phyloP scores from a whole-genome alignment of 2,888 invertebrate genomes.

The Diachrysia chrysitis region DNA sequence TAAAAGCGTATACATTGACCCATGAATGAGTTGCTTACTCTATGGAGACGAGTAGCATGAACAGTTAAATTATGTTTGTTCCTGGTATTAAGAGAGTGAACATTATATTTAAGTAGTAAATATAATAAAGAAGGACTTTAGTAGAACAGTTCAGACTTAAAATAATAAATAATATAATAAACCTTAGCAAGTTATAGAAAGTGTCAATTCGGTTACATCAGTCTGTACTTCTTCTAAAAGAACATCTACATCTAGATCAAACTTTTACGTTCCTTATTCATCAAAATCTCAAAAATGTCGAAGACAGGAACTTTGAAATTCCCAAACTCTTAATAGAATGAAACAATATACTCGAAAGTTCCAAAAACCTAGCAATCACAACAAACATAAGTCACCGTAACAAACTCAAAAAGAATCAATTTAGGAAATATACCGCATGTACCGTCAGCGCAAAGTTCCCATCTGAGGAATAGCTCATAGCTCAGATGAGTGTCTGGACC shows the following conservation, averaged over 20 bases:
- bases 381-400: slow-evolving; percentile 19
- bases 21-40: too few relatives aligned
- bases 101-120: too few relatives aligned
- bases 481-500: slow-evolving; percentile 59
- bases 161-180: too few relatives aligned
- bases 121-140: too few relatives aligned
- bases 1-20: too few relatives aligned
- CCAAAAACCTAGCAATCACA: background rate
- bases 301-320: background rate
- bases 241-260: background rate
- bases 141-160: too few relatives aligned
- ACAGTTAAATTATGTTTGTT: too few relatives aligned
- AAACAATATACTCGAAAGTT: background rate
- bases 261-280: background rate
- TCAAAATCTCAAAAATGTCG: background rate
- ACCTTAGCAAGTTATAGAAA: too few relatives aligned
- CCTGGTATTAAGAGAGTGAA: too few relatives aligned
- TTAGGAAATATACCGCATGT: slow-evolving; percentile 40
- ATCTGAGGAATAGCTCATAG: slow-evolving; percentile 50
- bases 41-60: too few relatives aligned
- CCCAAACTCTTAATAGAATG: slow-evolving; percentile 7
- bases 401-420: slow-evolving; percentile 49
- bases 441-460: slow-evolving; percentile 46
- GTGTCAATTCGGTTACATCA: too few relatives aligned
- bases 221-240: background rate